A percentile compares a stretch with the other conserved stretches of the same genome.
These are phyloP conservation scores for Pomacea maculata DNA, from an alignment of 1,140 invertebrate species.

Conservation along the genomic window DNA sequence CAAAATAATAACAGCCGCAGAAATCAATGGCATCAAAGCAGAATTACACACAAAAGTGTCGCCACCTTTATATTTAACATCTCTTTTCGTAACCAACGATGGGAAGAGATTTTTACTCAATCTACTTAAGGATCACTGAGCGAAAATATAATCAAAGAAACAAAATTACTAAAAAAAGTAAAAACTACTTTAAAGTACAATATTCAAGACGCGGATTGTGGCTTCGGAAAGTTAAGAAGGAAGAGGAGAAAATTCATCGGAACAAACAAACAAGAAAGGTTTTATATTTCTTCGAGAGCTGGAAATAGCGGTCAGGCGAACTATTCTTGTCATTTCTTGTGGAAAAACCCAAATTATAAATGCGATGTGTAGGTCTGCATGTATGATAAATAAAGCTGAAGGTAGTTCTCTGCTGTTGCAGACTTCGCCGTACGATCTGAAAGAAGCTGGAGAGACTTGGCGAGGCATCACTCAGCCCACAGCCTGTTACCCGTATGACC, in stretches of 20 bases:
- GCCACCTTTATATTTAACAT: no score
- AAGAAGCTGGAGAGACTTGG: conserved; percentile 58
- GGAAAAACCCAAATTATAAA: background rate
- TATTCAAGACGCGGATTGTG: no score
- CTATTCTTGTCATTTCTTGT: background rate
- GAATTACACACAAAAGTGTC: no score
- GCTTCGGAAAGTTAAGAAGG: no score
- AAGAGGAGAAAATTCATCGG: no score
- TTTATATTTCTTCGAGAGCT: background rate
- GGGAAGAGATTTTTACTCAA: no score
- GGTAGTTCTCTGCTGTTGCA: conserved; percentile 30
- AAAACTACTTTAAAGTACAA: background rate
- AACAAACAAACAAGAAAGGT: background rate
- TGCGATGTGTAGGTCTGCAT: background rate
- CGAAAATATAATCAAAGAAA: no score
- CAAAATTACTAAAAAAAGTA: no score
- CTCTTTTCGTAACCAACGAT: no score
- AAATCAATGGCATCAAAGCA: no score
- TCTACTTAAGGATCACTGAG: no score
- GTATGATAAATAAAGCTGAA: background rate
- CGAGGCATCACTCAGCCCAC: conserved; percentile 53
- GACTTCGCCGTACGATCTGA: conserved; percentile 58
- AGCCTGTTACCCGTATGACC: conserved; percentile 61
- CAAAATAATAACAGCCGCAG: no score
- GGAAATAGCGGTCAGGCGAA: background rate